Conservation (phyloP, 1,140 invertebrate genomes). For the Eulimnadia texana region DNA sequence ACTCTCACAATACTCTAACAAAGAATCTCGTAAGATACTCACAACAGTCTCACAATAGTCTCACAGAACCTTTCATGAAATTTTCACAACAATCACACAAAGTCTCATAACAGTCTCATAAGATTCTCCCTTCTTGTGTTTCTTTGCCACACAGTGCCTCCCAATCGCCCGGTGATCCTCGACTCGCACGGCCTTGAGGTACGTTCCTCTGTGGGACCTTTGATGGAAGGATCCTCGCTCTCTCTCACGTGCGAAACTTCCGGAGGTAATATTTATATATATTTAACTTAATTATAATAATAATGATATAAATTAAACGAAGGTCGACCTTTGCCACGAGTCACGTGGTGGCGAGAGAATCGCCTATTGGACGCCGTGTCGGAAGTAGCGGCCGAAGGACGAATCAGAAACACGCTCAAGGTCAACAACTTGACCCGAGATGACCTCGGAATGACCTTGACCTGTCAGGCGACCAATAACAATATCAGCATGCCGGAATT, state of each 20-base stretch:
- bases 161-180: not conserved
- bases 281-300: not conserved
- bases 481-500: slow-evolving; percentile 55
- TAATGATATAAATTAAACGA: too few species aligned
- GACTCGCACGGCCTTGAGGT: not conserved
- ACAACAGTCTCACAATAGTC: too few species aligned
- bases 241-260: not conserved
- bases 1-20: too few species aligned
- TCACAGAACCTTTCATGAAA: too few species aligned
- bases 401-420: slow-evolving; percentile 53
- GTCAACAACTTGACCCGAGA: slow-evolving; percentile 50
- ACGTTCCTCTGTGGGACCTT: not conserved
- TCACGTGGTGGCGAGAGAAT: slow-evolving; percentile 64
- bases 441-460: slow-evolving; percentile 65
- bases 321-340: slow-evolving; percentile 61
- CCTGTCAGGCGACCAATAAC: slow-evolving; percentile 71
- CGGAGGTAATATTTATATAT: not conserved
- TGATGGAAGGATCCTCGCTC: not conserved
- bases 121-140: too few species aligned
- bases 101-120: too few species aligned
- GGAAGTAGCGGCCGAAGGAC: slow-evolving; percentile 35
- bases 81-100: too few species aligned
- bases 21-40: too few species aligned
- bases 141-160: not conserved
- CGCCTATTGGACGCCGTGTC: slow-evolving; percentile 39